Evolutionary conservation across 2,888 invertebrate species (phyloP).

Genomic region (Lepidonotus clava): DNA sequence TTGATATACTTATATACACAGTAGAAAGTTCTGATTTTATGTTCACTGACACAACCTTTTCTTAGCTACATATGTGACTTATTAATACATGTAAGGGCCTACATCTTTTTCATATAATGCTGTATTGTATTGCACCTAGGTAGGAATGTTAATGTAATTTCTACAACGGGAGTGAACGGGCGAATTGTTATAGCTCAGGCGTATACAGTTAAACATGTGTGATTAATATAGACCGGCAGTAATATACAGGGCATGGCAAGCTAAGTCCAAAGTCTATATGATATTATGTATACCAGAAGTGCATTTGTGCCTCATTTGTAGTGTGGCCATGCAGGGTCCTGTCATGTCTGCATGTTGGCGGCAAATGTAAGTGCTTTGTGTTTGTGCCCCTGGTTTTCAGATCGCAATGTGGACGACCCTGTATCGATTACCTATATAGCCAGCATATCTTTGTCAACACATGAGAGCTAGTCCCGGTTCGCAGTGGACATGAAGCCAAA

Average conservation of each 20-base stretch:
- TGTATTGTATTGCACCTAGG: too few relatives aligned
- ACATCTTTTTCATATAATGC: too few relatives aligned
- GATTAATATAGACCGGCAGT: too few relatives aligned
- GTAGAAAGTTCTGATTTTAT: too few relatives aligned
- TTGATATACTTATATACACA: too few relatives aligned
- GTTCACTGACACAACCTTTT: too few relatives aligned
- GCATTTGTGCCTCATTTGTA: background rate
- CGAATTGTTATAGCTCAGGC: too few relatives aligned
- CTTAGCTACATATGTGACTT: too few relatives aligned
- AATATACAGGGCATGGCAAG: too few relatives aligned
- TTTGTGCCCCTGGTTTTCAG: conserved; percentile 24
- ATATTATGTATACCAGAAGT: background rate
- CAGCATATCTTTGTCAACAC: background rate
- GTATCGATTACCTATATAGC: conserved; percentile 13
- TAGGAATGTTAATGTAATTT: too few relatives aligned
- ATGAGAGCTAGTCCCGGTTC: background rate
- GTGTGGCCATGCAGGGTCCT: conserved; percentile 13
- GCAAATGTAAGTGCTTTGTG: conserved; percentile 7
- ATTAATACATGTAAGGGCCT: too few relatives aligned
- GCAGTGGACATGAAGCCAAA: conserved; percentile 11
- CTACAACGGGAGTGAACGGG: background rate
- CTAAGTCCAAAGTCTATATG: background rate
- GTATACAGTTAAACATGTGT: too few relatives aligned
- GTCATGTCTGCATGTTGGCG: background rate
- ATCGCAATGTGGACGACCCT: background rate